phyloP scores from a whole-genome alignment of 1,140 invertebrate species.

The Diorhabda sublineata region DNA sequence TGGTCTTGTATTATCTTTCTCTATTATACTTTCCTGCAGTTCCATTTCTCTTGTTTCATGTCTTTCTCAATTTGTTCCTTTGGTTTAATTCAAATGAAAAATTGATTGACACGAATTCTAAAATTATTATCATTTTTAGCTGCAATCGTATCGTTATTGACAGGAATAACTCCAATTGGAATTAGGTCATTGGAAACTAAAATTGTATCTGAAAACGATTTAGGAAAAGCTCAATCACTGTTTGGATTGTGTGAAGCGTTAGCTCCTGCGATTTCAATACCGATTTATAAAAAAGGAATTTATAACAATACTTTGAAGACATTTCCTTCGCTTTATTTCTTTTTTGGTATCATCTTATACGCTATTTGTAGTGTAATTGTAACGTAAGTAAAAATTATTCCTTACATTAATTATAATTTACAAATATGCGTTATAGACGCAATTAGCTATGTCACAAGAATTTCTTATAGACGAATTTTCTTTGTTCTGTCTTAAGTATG shows the following conservation, averaged over 20 bases:
- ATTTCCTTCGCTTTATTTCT: conserved; percentile 49
- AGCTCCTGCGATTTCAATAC: conserved; percentile 48
- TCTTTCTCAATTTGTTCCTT: too few relatives aligned
- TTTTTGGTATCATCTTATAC: conserved; percentile 45
- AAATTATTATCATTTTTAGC: conserved; percentile 27
- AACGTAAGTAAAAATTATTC: conserved; percentile 28
- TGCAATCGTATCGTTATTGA: conserved; percentile 52
- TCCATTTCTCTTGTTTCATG: too few relatives aligned
- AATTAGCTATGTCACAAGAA: too few relatives aligned
- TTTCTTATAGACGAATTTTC: too few relatives aligned
- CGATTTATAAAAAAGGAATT: conserved; percentile 49
- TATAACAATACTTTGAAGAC: conserved; percentile 47
- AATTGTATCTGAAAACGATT: conserved; percentile 52
- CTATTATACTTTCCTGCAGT: too few relatives aligned
- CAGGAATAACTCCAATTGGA: conserved; percentile 51
- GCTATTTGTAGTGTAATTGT: conserved; percentile 20
- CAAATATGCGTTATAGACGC: too few relatives aligned
- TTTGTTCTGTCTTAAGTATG: too few relatives aligned
- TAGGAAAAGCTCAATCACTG: conserved; percentile 57
- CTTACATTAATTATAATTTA: not conserved
- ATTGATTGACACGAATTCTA: not conserved
- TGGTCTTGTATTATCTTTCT: too few relatives aligned
- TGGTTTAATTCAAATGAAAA: too few relatives aligned
- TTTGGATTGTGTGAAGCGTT: conserved; percentile 54
- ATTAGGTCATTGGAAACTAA: conserved; percentile 57